Percentiles rank a stretch among this genome's conserved stretches.
phyloP scores from a whole-genome alignment of 2,113 vertebrate genomes.

The Peromyscus californicus region DNA sequence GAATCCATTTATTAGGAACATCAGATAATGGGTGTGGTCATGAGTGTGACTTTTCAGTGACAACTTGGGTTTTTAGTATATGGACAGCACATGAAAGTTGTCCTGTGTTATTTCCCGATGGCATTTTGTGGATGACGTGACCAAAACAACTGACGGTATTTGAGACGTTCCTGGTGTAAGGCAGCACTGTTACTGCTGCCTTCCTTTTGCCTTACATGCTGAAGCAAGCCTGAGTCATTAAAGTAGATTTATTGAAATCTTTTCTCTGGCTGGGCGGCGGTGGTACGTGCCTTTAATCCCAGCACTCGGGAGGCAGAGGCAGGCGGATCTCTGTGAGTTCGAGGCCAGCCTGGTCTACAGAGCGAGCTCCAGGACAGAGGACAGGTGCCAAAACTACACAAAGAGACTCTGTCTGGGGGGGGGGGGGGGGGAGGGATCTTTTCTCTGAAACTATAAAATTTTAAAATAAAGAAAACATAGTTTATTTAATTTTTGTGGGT shows the following conservation, averaged over 20 bases:
- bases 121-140: slow-evolving; percentile 3
- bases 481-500: not conserved
- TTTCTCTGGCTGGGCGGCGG: not conserved
- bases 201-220: not conserved
- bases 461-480: slow-evolving; percentile 14
- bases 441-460: slow-evolving; percentile 8
- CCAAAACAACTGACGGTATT: not conserved
- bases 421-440: not conserved
- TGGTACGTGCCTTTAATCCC: too few relatives aligned
- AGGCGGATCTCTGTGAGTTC: too few relatives aligned
- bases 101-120: not conserved
- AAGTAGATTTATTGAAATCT: slow-evolving; percentile 16
- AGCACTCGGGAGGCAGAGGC: too few relatives aligned
- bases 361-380: too few relatives aligned
- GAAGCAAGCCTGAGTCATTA: slow-evolving; percentile 42
- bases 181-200: not conserved
- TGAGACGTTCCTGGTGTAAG: slow-evolving; percentile 19
- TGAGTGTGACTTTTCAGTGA: not conserved
- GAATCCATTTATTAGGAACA: slow-evolving; percentile 20
- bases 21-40: not conserved
- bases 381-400: too few relatives aligned
- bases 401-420: too few relatives aligned
- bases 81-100: not conserved
- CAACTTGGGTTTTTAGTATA: too few relatives aligned
- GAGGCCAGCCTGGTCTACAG: too few relatives aligned